A percentile compares a stretch with the other conserved stretches of the same genome.
Evolutionary conservation across 2,797 vertebrate genomes (phyloP).

Genomic region (Lutjanus campechanus): DNA sequence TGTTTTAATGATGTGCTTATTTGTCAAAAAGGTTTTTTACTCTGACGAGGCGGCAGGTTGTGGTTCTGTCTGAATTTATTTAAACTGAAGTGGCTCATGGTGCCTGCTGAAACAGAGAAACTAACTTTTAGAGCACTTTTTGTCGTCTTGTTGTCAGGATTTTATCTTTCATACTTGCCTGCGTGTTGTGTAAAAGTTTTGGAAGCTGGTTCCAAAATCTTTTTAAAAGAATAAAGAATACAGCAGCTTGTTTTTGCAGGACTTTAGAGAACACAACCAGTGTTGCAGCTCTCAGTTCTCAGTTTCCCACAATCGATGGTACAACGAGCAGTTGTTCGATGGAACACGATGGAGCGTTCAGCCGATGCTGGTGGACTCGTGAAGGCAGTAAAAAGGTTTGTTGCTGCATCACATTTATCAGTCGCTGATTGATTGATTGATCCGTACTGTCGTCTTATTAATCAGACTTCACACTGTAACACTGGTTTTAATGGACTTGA

Average conservation of each 20-base stretch:
- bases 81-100: not conserved
- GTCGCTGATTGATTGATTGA: not conserved
- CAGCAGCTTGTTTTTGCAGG: not conserved
- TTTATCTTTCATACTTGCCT: not conserved
- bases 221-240: not conserved
- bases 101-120: not conserved
- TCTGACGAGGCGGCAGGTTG: not conserved
- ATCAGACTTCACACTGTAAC: no score
- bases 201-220: not conserved
- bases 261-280: not conserved
- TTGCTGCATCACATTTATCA: not conserved
- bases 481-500: no score
- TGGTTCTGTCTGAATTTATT: not conserved
- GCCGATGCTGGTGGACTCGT: not conserved
- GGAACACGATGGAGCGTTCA: no score
- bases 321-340: not conserved
- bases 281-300: not conserved
- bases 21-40: not conserved
- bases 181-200: not conserved
- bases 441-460: not conserved
- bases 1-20: not conserved
- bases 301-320: not conserved
- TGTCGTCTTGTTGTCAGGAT: not conserved
- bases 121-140: not conserved
- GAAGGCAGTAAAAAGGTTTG: not conserved